These are phyloP conservation scores for Apodemus speciosus DNA, from an alignment of 2,113 vertebrate genomes.

Conservation along the genomic window DNA sequence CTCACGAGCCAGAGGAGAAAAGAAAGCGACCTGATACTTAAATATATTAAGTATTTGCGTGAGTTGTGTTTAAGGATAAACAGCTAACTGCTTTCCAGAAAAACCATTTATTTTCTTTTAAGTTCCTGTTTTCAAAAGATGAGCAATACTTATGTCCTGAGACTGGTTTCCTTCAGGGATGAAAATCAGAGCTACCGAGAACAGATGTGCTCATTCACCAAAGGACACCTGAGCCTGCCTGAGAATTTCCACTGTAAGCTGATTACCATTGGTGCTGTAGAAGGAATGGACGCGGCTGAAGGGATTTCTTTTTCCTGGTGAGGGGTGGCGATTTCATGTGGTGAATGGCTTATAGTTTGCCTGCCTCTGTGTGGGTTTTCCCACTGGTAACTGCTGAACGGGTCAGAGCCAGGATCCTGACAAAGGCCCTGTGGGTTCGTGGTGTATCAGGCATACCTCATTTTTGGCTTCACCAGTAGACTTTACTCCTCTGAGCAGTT, in stretches of 20 bases:
- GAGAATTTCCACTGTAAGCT: background rate
- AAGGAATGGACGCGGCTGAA: background rate
- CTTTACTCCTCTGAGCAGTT: background rate
- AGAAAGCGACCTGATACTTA: slow-evolving; percentile 20
- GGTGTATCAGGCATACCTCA: background rate
- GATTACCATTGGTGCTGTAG: background rate
- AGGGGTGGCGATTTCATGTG: background rate
- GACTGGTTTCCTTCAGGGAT: slow-evolving; percentile 13
- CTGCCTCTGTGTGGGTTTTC: background rate
- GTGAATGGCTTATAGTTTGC: background rate
- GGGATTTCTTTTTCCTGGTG: background rate
- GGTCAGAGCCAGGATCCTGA: background rate
- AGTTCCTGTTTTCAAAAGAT: slow-evolving; percentile 44
- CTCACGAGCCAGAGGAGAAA: background rate
- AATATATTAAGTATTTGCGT: slow-evolving; percentile 31
- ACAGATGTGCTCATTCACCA: background rate
- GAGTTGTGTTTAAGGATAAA: slow-evolving; percentile 47
- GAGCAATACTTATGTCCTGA: background rate
- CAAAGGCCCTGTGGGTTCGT: background rate
- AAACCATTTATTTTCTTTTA: slow-evolving; percentile 23
- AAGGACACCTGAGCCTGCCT: background rate
- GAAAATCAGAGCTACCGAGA: background rate
- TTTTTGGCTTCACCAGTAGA: background rate
- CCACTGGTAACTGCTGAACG: background rate
- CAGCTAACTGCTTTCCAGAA: slow-evolving; percentile 9